Evolutionary conservation across 2,113 vertebrate genomes (phyloP).

Genomic region (Marmota flaviventris): DNA sequence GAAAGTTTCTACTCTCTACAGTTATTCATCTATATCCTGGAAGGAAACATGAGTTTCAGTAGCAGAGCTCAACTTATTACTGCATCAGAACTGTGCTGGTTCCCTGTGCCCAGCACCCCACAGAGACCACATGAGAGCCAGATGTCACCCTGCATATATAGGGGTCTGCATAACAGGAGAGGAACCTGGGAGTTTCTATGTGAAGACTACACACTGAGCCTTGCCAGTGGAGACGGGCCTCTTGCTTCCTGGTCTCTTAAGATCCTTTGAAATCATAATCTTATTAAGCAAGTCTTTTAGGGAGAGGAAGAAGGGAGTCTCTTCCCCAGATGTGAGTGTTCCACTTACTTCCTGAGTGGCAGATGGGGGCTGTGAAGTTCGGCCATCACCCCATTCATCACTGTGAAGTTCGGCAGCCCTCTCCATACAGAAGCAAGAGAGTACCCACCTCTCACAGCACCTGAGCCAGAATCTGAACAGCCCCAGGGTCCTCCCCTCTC

Average conservation of each 20-base stretch:
- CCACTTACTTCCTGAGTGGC: neutral
- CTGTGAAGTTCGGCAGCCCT: too few relatives aligned
- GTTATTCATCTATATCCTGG: neutral
- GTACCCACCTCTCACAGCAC: neutral
- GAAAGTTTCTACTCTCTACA: neutral
- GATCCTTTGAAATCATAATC: neutral
- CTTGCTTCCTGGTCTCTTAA: neutral
- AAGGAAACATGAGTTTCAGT: neutral
- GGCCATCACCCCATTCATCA: neutral
- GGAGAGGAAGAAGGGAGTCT: neutral
- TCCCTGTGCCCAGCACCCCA: fast-evolving
- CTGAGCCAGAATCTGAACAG: neutral
- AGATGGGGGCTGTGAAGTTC: neutral
- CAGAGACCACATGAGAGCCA: neutral
- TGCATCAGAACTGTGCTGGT: fast-evolving
- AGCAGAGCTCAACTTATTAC: too few relatives aligned
- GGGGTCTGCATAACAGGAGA: neutral
- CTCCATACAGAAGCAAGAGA: neutral
- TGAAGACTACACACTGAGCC: neutral
- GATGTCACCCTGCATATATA: fast-evolving
- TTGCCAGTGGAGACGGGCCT: neutral
- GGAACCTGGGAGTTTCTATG: too few relatives aligned
- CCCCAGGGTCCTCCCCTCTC: neutral
- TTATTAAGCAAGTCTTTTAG: neutral
- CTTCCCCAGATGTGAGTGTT: neutral